Evolutionary conservation across 2,797 vertebrate genomes (phyloP), one percentile per base, ranked within the genome.

Genomic region (Thalassophryne amazonica): DNA sequence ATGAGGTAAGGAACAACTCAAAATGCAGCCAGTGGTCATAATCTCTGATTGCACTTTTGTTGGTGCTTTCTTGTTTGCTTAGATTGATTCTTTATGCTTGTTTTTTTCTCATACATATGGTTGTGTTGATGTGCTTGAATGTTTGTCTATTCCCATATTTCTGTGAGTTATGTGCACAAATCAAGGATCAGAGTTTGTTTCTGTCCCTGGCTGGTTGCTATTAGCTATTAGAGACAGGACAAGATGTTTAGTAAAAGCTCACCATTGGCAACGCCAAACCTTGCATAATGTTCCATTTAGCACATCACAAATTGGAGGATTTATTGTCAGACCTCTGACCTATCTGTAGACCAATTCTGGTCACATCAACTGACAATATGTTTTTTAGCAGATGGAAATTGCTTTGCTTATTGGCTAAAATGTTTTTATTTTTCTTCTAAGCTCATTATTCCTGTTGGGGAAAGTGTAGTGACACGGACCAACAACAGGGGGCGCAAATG

Each of bases 271-370:
- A 65, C 50, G 79, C 84, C 88, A 88, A 85, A 76, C 73, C 69
- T 78, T 84, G 81, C 83, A 84, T 87, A 84, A 89, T 84, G 78
- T 76, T 67, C 69, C 68, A 83, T 90, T 88, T 87, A 89, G 80
- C 80, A 70, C 81, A 83, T 77, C 69, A 72, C 69, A 77, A 79
- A 85, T 85, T 75, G 76, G 62, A 77, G 69, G 86, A 84, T 87
- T 89, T 81, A 73, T 56, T 76, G 72, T 63, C 68, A 61, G 73
- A 83, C 69, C 70, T 75, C 59, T 80, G 77, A 87, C 81, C 85
- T 78, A 54, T 80, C 68, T 67, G 35, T 55, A 50, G 81, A 78
- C 76, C 76, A 64, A 69, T 77, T 81, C 58, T 77, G 71, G 78
- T 68, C 58, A 73, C 62, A 80, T 79, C 71, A 65, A 70, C 78